These are phyloP conservation scores for Strigamia crassipes DNA, from an alignment of 2,888 invertebrate species.

Conservation along the genomic window DNA sequence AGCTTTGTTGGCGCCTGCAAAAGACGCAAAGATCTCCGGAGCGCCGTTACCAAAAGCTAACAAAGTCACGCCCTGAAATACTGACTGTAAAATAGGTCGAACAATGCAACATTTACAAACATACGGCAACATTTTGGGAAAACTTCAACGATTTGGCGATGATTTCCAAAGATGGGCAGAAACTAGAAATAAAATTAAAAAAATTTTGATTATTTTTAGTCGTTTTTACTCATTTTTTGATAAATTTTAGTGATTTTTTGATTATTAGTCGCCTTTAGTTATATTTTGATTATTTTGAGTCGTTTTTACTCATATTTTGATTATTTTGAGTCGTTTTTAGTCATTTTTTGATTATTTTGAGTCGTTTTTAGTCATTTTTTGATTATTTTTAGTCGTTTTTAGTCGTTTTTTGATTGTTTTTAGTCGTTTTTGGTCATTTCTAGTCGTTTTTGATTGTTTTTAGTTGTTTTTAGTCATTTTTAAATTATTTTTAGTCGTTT, in stretches of 20 bases:
- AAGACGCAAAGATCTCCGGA: conserved; percentile 70
- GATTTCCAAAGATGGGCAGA: conserved; percentile 64
- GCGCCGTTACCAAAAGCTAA: conserved; percentile 73
- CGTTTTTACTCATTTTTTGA: neutral
- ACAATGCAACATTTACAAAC: neutral
- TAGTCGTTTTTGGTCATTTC: too few species aligned
- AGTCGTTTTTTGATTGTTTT: neutral
- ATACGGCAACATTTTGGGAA: conserved; percentile 64
- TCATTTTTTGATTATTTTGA: neutral
- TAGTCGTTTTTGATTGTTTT: too few species aligned
- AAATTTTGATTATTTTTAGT: neutral
- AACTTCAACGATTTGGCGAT: conserved; percentile 61
- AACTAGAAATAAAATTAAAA: conserved; percentile 57
- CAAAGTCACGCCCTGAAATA: conserved; percentile 65
- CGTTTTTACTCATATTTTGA: too few species aligned
- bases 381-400: conserved; percentile 49
- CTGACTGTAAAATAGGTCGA: too few species aligned
- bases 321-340: too few species aligned
- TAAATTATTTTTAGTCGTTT: too few species aligned
- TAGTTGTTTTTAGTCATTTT: too few species aligned
- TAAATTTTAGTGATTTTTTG: conserved; percentile 49
- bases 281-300: neutral
- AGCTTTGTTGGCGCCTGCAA: conserved; percentile 62
- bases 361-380: too few species aligned
- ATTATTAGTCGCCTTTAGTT: neutral